Evolutionary conservation across 2,113 vertebrate species (phyloP), one percentile per base, ranked within the genome.

Genomic region (Stigmatopora argus): DNA sequence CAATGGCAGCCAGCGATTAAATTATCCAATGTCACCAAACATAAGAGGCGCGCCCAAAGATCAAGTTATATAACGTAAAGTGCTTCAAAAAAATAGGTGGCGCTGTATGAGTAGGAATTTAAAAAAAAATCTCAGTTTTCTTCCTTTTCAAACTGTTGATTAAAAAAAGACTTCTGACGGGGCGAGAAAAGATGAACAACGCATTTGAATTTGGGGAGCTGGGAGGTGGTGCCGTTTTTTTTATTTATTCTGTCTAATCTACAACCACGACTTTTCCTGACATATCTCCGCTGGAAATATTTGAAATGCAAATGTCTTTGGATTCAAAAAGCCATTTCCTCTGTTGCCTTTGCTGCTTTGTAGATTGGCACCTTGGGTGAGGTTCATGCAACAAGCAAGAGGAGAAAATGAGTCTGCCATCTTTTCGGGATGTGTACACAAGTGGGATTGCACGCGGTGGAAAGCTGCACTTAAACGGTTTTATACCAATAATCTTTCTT

Each of bases 291-390:
- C 35, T 70, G 47, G 58, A 58, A 15, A 71, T 18, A 75, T 75
- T 77, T 76, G 70, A 84, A 83, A 78, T 83, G 73, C 70, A 82
- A 88, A 87, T 72, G 65, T 61, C 63, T 77, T 70, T 77, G 78
- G 77, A 81, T 73, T 75, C 62, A 83, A 74, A 78, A 68, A 62
- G 52, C 82, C 66, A 60, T 73, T 70, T 71, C 38, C 66, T 74
- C 45, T 67, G 67, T 71, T 78, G 41, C 66, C 45, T 26, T 56
- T 53, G 51, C 62, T 48, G 52, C 62, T 79, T 86, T 77, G 65
- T 76, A 82, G 72, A 72, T 62, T 44, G 61, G 51, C 62, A 70
- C 69, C 71, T 72, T 74, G 72, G 55, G 62, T 72, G 68, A 78
- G 56, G 64, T 69, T 79, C 55, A 69, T 69, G 10, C 21, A 26